Percentiles rank a stretch among this genome's conserved stretches.
Evolutionary conservation across 2,888 invertebrate genomes (phyloP).

Genomic region (Apantesis nais): DNA sequence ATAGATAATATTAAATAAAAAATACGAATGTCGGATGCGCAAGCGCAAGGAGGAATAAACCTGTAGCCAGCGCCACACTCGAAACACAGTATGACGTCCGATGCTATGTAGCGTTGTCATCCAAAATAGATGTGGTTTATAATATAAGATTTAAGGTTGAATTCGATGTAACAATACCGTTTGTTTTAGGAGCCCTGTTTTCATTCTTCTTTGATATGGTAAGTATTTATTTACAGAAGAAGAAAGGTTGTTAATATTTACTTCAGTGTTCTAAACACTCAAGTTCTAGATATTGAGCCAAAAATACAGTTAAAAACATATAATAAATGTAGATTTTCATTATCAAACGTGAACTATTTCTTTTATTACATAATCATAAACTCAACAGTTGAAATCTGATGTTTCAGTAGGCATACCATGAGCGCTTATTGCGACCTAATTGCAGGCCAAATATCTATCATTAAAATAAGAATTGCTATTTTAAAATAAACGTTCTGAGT

Average conservation of each 20-base stretch:
- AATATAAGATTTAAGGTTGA: constrained; percentile 41
- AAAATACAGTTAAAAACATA: background rate
- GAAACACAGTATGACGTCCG: constrained; percentile 30
- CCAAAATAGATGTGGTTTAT: constrained; percentile 34
- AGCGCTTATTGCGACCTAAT: too few species aligned
- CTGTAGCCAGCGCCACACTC: constrained; percentile 18
- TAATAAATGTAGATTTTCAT: too few species aligned
- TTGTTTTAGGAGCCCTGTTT: constrained; percentile 26
- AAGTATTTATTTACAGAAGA: background rate
- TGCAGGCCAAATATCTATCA: too few species aligned
- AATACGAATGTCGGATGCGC: too few species aligned
- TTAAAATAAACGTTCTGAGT: too few species aligned
- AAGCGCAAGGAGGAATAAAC: constrained; percentile 23
- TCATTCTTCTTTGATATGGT: background rate
- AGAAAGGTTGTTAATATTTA: too few species aligned
- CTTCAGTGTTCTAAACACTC: background rate
- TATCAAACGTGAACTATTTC: too few species aligned
- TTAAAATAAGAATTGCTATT: too few species aligned
- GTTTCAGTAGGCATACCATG: too few species aligned
- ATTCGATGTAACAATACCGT: constrained; percentile 37
- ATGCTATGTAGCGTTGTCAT: constrained; percentile 6
- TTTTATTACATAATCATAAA: too few species aligned
- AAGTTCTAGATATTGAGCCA: background rate
- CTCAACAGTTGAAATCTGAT: too few species aligned
- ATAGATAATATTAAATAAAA: too few species aligned